Evolutionary conservation across 2,113 vertebrate species (phyloP).

Genomic region (Alaudala cheleensis): DNA sequence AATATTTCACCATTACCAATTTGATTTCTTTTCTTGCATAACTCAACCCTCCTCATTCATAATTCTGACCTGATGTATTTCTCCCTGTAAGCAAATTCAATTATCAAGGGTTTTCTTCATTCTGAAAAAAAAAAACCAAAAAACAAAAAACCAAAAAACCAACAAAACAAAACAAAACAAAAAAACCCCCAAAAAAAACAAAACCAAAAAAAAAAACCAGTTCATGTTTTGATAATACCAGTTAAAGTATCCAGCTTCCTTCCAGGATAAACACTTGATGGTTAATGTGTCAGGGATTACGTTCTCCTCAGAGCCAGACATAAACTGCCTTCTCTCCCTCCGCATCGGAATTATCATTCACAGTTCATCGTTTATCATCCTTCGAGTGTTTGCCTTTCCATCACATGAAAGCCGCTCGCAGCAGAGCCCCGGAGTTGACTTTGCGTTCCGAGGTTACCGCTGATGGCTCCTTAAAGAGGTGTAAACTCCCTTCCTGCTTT

Average conservation of each 20-base stretch:
- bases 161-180: too few species aligned
- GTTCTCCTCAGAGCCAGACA: background rate
- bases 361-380: slow-evolving; percentile 3
- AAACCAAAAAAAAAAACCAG: background rate
- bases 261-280: background rate
- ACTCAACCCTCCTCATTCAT: background rate
- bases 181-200: background rate
- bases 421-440: background rate
- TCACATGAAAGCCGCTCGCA: background rate
- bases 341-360: slow-evolving; percentile 11
- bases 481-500: background rate
- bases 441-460: background rate
- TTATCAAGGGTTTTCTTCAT: background rate
- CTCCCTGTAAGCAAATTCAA: background rate
- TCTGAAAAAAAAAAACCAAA: background rate
- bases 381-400: background rate
- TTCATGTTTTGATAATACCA: background rate
- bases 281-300: slow-evolving; percentile 17
- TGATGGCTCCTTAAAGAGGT: background rate
- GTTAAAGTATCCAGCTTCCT: background rate
- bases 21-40: background rate
- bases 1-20: background rate
- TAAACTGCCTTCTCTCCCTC: background rate
- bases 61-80: background rate
- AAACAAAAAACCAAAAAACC: too few species aligned